Percentiles rank a stretch among this genome's conserved stretches.
Evolutionary conservation across 2,113 vertebrate genomes (phyloP).

Genomic region (Myotis yumanensis): DNA sequence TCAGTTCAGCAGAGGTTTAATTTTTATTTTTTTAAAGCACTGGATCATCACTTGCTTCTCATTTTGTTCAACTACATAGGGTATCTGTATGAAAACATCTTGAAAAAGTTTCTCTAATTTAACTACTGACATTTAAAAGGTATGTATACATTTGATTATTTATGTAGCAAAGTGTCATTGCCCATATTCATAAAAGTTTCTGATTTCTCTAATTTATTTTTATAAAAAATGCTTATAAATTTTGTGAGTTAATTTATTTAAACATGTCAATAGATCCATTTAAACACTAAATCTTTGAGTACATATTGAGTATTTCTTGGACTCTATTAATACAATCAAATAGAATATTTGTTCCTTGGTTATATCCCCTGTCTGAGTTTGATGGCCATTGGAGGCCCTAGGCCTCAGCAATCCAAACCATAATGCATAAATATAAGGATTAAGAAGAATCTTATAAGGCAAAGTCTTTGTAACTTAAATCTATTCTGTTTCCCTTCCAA

Average conservation of each 20-base stretch:
- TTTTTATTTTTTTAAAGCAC: not conserved
- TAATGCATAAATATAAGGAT: not conserved
- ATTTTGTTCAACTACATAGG: constrained; percentile 44
- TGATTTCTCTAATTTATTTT: constrained; percentile 41
- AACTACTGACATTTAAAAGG: constrained; percentile 10
- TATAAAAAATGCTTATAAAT: constrained; percentile 3
- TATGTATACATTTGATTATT: constrained; percentile 47
- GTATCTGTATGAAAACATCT: constrained; percentile 34
- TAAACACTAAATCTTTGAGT: constrained; percentile 32
- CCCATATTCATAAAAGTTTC: not conserved
- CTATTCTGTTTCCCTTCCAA: not conserved
- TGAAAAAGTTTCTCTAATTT: constrained; percentile 24
- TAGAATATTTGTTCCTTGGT: constrained; percentile 7
- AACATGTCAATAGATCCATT: constrained; percentile 27
- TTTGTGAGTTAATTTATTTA: constrained; percentile 48
- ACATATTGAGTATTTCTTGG: constrained; percentile 27
- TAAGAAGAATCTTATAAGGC: not conserved
- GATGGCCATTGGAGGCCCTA: not conserved
- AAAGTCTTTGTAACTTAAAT: constrained; percentile 18
- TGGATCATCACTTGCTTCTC: not conserved
- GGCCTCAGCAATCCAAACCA: not conserved
- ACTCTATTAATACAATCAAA: constrained; percentile 34
- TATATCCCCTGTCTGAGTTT: not conserved
- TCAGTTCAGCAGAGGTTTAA: constrained; percentile 29
- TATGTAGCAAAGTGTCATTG: constrained; percentile 31